Evolutionary conservation across 2,113 vertebrate genomes (phyloP), one percentile per base, ranked within the genome.

Genomic region (Megaptera novaeangliae): DNA sequence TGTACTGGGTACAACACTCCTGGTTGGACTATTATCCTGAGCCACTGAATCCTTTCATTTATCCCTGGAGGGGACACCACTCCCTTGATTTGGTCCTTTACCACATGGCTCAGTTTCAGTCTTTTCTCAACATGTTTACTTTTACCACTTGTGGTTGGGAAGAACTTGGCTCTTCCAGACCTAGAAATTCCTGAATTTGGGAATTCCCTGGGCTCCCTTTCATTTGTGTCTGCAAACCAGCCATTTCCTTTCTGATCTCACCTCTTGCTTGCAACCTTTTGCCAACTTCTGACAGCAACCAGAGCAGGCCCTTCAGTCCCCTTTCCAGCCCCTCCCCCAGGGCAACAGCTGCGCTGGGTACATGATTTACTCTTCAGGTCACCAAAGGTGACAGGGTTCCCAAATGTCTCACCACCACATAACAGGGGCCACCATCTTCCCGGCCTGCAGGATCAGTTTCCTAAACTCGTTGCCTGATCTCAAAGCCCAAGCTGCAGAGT

Each of bases 251-350:
- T 25, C 49, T 6, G 31, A 23, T 5, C 17, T 36, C 23, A 2
- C 63, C 31, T 31, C 82, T 52, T 13, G 23, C 83, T 59, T 36
- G 49, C 9, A n/a, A 9, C 0, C 1, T 10, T 2, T 2, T 3
- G 31, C 39, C 63, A 3, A 5, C 7, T n/a, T 31, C 61, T 41
- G 31, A 1, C 68, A 59, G 49, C 3, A 18, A 10, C 49, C 31
- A 5, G 39, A 36, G 8, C 57, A 13, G 0, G 10, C 20, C 2
- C 3, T 9, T 29, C 4, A 3, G 46, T 10, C 46, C n/a, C 14
- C 14, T 14, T 36, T 49, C 80, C 34, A 1, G 20, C 21, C 46
- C 20, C n/a, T 23, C 57, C 21, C 31, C 23, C 6, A 1, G 83
- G 29, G 31, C 61, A 3, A 17, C 23, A 29, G 36, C 59, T 18